Percentiles rank a stretch among this genome's conserved stretches.
Conservation (phyloP, 2,113 vertebrate species). For the Eudyptes chrysolophus region DNA sequence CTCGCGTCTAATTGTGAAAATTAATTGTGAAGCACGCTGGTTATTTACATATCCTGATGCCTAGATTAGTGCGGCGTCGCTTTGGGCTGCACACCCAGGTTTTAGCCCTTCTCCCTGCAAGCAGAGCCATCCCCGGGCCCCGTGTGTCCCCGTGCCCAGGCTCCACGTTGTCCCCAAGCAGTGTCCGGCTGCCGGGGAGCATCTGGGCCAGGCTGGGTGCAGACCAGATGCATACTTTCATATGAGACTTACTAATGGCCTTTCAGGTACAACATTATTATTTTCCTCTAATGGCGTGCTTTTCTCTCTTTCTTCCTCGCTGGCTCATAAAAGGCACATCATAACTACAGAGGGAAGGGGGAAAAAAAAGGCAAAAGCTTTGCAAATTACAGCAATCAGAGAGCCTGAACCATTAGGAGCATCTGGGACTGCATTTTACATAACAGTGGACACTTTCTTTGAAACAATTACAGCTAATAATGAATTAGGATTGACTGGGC, state of each 20-base stretch:
- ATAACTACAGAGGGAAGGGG: constrained; percentile 35
- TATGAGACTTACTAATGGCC: constrained; percentile 55
- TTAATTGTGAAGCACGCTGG: background rate
- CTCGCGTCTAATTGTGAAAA: background rate
- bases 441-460: constrained; percentile 74
- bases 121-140: background rate
- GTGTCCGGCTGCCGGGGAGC: background rate
- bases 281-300: constrained; percentile 66
- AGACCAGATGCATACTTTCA: constrained; percentile 3
- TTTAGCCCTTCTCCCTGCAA: background rate
- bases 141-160: background rate
- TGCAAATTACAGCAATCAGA: constrained; percentile 76
- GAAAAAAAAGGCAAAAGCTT: constrained; percentile 36
- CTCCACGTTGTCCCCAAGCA: rapidly evolving
- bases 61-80: background rate
- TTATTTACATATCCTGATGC: background rate
- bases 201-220: background rate
- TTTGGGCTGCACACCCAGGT: background rate
- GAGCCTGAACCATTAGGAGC: constrained; percentile 70
- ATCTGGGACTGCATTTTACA: constrained; percentile 75
- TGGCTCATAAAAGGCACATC: constrained; percentile 68
- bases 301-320: constrained; percentile 34
- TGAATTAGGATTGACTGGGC: constrained; percentile 66
- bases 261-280: constrained; percentile 68
- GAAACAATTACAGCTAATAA: constrained; percentile 77